Percentiles rank a stretch among this genome's conserved stretches.
phyloP scores from a whole-genome alignment of 2,113 vertebrate species.

The Atractosteus spatula region DNA sequence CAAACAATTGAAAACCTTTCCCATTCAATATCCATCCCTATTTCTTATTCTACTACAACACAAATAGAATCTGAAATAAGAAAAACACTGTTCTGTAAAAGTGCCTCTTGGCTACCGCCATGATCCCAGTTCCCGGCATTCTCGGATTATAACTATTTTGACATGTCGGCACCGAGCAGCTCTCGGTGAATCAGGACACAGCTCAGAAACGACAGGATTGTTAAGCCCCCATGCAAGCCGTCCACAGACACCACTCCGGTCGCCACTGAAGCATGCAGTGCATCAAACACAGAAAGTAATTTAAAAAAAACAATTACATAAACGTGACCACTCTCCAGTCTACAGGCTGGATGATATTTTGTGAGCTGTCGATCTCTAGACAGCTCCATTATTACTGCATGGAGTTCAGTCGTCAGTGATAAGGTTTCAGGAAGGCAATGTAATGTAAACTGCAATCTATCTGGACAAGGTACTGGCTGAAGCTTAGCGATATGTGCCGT shows the following conservation, averaged over 20 bases:
- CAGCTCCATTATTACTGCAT: no score
- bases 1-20: constrained; percentile 21
- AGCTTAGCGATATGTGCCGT: no score
- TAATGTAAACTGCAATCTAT: no score
- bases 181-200: no score
- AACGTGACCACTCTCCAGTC: constrained; percentile 35
- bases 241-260: constrained; percentile 50
- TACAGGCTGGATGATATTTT: no score
- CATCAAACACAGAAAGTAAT: constrained; percentile 64
- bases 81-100: no score
- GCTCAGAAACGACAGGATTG: no score
- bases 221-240: constrained; percentile 19
- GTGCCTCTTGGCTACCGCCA: neutral
- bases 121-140: constrained; percentile 22
- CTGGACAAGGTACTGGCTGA: no score
- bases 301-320: constrained; percentile 55
- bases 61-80: constrained; percentile 38
- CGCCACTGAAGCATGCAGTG: constrained; percentile 65
- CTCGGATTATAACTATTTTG: constrained; percentile 17
- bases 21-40: constrained; percentile 49
- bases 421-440: no score
- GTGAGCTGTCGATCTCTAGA: no score
- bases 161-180: neutral
- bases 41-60: constrained; percentile 41
- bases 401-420: no score